Conservation (phyloP, 2,797 vertebrate genomes). For the Linurgus olivaceus region DNA sequence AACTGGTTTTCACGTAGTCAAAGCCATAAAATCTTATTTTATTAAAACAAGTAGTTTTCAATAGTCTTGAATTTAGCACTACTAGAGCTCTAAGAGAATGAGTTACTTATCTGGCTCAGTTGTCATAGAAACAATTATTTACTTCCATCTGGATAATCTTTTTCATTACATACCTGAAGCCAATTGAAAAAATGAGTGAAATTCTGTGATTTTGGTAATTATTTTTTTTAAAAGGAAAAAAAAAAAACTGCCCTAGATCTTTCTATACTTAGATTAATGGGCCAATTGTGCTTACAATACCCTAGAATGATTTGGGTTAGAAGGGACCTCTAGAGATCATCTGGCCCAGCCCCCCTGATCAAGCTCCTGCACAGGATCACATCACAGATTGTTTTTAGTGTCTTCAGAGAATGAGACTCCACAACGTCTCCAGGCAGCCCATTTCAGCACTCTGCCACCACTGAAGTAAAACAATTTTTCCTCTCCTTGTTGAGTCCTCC, state of each 20-base stretch:
- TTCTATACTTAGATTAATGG: not conserved
- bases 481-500: not conserved
- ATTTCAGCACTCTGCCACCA: no score
- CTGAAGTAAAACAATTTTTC: not conserved
- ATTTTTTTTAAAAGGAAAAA: not conserved
- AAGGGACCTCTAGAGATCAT: not conserved
- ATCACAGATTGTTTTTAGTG: not conserved
- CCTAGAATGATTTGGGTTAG: not conserved
- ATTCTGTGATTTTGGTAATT: not conserved
- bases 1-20: not conserved
- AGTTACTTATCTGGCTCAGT: not conserved
- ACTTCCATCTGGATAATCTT: not conserved
- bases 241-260: not conserved
- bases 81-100: not conserved
- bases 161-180: not conserved
- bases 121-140: slow-evolving; percentile 49
- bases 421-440: not conserved
- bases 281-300: not conserved
- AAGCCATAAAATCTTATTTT: not conserved
- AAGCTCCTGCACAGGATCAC: not conserved
- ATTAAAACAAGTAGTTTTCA: not conserved
- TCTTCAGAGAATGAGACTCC: not conserved
- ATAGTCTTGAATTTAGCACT: not conserved
- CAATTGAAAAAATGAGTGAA: not conserved
- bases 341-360: accelerated